Base-by-base conservation (phyloP, 2,797 vertebrate genomes). In the Pseudotriccus pelzelni region DNA sequence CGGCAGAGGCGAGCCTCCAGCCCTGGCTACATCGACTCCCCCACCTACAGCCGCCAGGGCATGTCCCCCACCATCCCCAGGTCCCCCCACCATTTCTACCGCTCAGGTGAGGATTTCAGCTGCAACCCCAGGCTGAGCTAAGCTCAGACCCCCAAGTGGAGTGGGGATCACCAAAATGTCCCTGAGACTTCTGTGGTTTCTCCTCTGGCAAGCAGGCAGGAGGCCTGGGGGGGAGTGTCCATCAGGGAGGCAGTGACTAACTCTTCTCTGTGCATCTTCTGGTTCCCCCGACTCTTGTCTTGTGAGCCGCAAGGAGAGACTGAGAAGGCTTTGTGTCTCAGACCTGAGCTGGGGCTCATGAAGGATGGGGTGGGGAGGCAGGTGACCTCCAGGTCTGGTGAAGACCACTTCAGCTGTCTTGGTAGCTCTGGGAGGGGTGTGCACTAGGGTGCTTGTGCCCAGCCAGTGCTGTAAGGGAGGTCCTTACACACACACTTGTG, bases 1-100 rank as follows among this genome's bases (percentile, higher is more conserved):
- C 98, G 98, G 84, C 99, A 99, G 97, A 98, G 99, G 80, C 97
- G 98, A 83, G 99, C 98, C 90, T 99, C 99, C 97, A 99, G 99
- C 97, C 99, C 99, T 2, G 98, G 99, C 79, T 99, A 98, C 96
- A 99, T 99, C 11, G 99, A 99, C 96, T 99, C 99, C 5, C 99
- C 99, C 25, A 98, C 98, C 17, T 99, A 98, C 94, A 98, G 98
- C 94, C 98, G 98, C 59, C 99, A 98, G 92, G 99, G 99, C 97
- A 98, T 99, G 98, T 99, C 99, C 49, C 99, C 99, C 95, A 98
- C 98, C 96, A 98, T 98, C 96, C 98, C 99, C 66, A 98, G 98
- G 90, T 99, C 99, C 28, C 98, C 99, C 8, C 99, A 99, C 97
- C 98, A 99, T 94, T 99, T 98, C 89, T 99, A 98, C 95, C 99